Percentiles rank a stretch among this genome's conserved stretches.
phyloP scores from a whole-genome alignment of 2,113 vertebrate species.

The Chloebia gouldiae region DNA sequence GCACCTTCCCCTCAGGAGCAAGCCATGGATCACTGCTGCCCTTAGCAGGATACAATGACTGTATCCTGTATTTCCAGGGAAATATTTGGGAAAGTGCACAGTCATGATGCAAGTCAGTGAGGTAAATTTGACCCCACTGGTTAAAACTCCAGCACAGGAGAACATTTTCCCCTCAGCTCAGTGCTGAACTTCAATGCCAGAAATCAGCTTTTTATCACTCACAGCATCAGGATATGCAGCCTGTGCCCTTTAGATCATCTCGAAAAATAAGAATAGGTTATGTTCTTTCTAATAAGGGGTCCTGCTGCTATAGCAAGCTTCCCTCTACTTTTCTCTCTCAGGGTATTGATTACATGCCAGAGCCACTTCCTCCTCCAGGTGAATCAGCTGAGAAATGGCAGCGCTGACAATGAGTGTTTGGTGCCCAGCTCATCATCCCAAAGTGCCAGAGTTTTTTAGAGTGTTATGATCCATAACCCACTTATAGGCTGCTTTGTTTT shows the following conservation, averaged over 20 bases:
- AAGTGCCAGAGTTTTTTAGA: background rate
- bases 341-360: slow-evolving; percentile 72
- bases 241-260: slow-evolving; percentile 56
- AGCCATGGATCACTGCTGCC: background rate
- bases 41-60: background rate
- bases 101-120: accelerated
- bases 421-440: slow-evolving; percentile 15
- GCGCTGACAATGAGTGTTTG: slow-evolving; percentile 17
- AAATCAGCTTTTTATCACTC: background rate
- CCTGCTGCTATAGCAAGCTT: slow-evolving; percentile 41
- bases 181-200: background rate
- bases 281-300: slow-evolving; percentile 30
- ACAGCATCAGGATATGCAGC: background rate
- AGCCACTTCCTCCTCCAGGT: slow-evolving; percentile 4
- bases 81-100: background rate
- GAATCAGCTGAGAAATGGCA: slow-evolving; percentile 62
- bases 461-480: slow-evolving; percentile 46
- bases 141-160: background rate
- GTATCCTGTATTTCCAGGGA: background rate
- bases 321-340: background rate
- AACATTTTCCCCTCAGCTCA: background rate
- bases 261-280: slow-evolving; percentile 2
- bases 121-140: background rate
- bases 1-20: background rate
- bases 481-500: slow-evolving; percentile 2